Base-by-base conservation (phyloP, 2,888 invertebrate species). In the Frankliniella intonsa region DNA sequence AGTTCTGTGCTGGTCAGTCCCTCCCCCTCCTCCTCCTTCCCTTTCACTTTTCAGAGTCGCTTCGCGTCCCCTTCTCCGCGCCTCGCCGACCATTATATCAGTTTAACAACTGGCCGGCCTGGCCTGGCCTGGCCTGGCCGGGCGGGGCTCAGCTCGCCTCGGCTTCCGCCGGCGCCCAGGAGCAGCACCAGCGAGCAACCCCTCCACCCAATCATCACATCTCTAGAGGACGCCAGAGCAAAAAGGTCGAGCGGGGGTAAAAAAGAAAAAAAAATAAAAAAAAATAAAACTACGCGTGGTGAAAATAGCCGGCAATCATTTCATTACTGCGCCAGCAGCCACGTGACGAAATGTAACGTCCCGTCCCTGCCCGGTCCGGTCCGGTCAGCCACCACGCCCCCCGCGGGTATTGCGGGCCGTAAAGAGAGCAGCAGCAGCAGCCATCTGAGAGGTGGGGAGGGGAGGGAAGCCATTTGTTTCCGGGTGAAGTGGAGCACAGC, bases 401-500 rank as follows among this genome's bases (percentile, higher is more conserved):
- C 2, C 38, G 38, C 2, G 38, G 2, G 38, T 38, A 38, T 38
- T 38, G 38, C 38, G 5, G 38, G 38, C 38, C 38, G 38, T 5
- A 38, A 38, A 62, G 19, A 62, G 19, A 62, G 14, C 62, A 55
- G 55, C 55, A 55, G 55, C 55, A 8, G 55, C 55, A 17, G 55
- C 14, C n/a, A n/a, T n/a, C n/a, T n/a, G n/a, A n/a, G n/a, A n/a
- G n/a, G 62, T 2, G 55, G 55, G 3, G 17, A 38, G 38, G 55
- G 55, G 14, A 55, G 55, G 55, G 69, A 22, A 9, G 69, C 69
- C 69, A 76, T 76, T 76, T 76, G 69, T 76, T 76, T 76, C 69
- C 22, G 22, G 25, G 69, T 25, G 69, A 76, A 25, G 25, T 25
- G n/a, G 62, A 62, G 62, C 55, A 55, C 55, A 55, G 55, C 62